phyloP scores from a whole-genome alignment of 1,140 invertebrate genomes.

The Oreohelix idahoensis region DNA sequence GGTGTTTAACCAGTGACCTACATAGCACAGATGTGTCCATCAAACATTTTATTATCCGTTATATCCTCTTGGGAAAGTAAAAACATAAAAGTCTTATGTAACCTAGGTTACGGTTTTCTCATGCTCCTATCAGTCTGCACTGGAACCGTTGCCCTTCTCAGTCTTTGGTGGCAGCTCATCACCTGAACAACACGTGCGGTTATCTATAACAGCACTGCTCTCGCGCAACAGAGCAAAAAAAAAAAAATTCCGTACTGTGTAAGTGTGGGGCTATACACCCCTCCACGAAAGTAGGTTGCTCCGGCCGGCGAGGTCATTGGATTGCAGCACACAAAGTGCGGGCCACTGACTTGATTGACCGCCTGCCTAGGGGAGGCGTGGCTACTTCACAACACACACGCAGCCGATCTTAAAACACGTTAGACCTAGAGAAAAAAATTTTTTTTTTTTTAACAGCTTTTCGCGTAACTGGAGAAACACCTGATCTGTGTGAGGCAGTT shows the following conservation, averaged over 20 bases:
- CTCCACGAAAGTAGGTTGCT: conserved; percentile 55
- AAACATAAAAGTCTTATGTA: background rate
- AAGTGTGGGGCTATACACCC: conserved; percentile 57
- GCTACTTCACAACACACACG: conserved; percentile 48
- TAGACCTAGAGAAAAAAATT: background rate
- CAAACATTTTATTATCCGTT: no score
- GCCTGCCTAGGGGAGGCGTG: conserved; percentile 54
- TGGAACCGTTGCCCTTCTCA: conserved; percentile 12
- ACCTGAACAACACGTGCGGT: conserved; percentile 27
- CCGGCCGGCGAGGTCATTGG: conserved; percentile 62
- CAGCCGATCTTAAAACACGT: conserved; percentile 20
- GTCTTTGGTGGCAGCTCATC: conserved; percentile 25
- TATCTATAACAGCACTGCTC: conserved; percentile 8
- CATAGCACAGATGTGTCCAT: background rate
- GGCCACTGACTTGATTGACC: conserved; percentile 65
- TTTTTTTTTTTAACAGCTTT: conserved; percentile 21
- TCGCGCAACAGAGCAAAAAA: background rate
- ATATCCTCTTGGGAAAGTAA: background rate
- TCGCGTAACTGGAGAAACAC: conserved; percentile 41
- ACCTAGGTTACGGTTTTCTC: no score
- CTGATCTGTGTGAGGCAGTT: conserved; percentile 40
- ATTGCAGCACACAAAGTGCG: conserved; percentile 59
- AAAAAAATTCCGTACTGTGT: background rate
- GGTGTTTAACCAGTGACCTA: background rate
- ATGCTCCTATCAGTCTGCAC: background rate